Evolutionary conservation across 2,888 invertebrate species (phyloP).

Genomic region (Odontothrips loti): DNA sequence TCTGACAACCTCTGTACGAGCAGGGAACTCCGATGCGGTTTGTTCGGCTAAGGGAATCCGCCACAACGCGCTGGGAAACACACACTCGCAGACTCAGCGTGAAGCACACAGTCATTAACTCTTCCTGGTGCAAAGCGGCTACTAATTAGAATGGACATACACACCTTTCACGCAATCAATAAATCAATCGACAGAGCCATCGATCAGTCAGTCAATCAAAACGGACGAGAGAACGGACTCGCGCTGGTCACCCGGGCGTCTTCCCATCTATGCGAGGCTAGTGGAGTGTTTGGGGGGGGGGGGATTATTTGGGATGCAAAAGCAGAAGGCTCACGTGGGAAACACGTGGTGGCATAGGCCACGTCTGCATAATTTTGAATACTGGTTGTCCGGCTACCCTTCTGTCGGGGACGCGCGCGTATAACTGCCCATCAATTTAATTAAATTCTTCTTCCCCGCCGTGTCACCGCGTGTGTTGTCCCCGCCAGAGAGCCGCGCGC

Average conservation of each 20-base stretch:
- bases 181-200: neutral
- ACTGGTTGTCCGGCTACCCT: neutral
- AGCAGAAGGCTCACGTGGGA: neutral
- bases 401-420: neutral
- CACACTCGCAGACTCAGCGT: no score
- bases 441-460: neutral
- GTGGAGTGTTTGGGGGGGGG: no score
- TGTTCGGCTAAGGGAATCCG: no score
- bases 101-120: neutral
- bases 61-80: no score
- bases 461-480: neutral
- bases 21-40: no score
- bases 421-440: slow-evolving; percentile 11
- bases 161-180: neutral
- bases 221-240: no score
- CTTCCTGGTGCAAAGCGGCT: neutral
- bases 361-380: slow-evolving; percentile 8
- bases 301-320: no score
- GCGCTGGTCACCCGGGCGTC: no score
- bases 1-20: no score
- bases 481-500: neutral
- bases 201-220: neutral
- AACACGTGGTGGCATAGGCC: neutral
- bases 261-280: no score
- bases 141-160: no score